Conservation (phyloP, 2,113 vertebrate species). For the Sorex fumeus region DNA sequence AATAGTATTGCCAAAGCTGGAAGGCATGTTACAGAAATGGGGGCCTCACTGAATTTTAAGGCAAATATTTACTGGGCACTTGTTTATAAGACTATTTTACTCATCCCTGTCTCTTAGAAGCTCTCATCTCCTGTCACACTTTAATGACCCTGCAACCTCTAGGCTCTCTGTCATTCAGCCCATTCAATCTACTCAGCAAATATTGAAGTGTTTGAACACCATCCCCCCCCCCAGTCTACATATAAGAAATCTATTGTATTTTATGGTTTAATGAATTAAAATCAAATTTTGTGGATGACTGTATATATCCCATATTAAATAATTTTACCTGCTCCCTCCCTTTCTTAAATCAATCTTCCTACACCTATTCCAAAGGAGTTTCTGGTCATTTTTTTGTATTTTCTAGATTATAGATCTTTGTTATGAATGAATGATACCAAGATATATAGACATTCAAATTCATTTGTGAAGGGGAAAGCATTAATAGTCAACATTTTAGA, state of each 20-base stretch:
- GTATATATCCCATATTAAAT: background rate
- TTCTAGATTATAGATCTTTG: constrained; percentile 6
- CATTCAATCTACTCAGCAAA: constrained; percentile 32
- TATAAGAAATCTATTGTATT: background rate
- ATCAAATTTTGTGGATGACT: background rate
- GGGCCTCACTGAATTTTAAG: background rate
- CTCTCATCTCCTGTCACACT: background rate
- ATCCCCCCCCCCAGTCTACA: background rate
- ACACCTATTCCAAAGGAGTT: background rate
- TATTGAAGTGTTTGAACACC: background rate
- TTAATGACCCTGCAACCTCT: background rate
- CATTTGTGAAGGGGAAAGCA: background rate
- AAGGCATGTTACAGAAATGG: background rate
- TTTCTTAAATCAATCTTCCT: background rate
- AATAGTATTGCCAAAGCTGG: background rate
- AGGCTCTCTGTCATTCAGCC: background rate
- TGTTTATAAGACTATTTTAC: constrained; percentile 50
- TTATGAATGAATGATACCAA: background rate
- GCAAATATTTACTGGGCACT: constrained; percentile 53
- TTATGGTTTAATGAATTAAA: background rate
- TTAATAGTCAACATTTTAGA: background rate
- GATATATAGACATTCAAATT: background rate
- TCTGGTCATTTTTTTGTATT: background rate
- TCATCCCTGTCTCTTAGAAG: background rate
- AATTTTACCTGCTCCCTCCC: background rate